Evolutionary conservation across 2,797 vertebrate genomes (phyloP).

Genomic region (Coilia nasus): DNA sequence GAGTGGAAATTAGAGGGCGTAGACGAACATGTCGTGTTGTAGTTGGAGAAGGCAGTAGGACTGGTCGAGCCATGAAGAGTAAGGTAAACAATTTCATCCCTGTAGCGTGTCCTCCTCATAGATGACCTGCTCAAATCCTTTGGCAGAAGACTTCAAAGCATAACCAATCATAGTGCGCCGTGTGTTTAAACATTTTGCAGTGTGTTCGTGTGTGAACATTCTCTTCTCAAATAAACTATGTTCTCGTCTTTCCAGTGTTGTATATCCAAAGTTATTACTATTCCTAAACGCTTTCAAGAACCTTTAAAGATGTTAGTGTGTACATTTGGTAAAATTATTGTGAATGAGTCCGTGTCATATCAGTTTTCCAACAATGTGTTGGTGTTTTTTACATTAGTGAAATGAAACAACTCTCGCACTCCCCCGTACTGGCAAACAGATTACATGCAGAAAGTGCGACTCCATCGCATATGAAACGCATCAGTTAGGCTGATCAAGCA

Average conservation of each 20-base stretch:
- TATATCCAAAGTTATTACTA: neutral
- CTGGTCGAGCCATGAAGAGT: neutral
- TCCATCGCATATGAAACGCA: slow-evolving; percentile 46
- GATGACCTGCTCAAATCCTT: neutral
- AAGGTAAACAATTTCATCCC: slow-evolving; percentile 9
- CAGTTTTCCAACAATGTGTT: slow-evolving; percentile 24
- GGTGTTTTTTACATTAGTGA: slow-evolving; percentile 11
- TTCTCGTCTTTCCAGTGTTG: neutral
- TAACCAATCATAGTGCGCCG: neutral
- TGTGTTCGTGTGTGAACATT: neutral
- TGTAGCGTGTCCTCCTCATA: neutral
- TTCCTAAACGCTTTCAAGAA: neutral
- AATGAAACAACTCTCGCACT: neutral
- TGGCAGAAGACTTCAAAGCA: neutral
- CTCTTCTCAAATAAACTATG: neutral
- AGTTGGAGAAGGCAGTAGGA: neutral
- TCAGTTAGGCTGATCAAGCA: slow-evolving; percentile 42
- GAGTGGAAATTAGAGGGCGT: neutral
- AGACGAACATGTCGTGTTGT: slow-evolving; percentile 12
- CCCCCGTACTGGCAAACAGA: slow-evolving; percentile 18
- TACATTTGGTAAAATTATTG: neutral
- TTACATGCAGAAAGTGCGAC: slow-evolving; percentile 36
- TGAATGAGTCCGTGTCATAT: slow-evolving; percentile 4
- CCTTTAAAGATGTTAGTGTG: neutral
- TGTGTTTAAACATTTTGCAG: neutral